Evolutionary conservation across 2,888 invertebrate species (phyloP).

Genomic region (Sepioteuthis lessoniana): DNA sequence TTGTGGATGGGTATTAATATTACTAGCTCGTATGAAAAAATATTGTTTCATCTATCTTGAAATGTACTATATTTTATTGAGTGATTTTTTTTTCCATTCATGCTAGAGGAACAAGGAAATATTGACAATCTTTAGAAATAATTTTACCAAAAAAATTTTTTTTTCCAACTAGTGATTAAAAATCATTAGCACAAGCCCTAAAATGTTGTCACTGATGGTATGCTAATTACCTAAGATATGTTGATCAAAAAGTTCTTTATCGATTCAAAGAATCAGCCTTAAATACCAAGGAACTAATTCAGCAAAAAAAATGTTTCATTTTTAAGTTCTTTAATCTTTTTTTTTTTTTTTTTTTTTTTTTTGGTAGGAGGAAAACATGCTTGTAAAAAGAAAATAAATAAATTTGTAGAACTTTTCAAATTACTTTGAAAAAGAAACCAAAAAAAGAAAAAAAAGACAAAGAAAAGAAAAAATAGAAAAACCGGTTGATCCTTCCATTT

Average conservation of each 20-base stretch:
- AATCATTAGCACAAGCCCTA: not conserved
- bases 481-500: not conserved
- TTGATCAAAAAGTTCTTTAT: constrained; percentile 33
- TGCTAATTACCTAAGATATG: not conserved
- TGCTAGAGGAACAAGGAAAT: too few species aligned
- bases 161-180: not conserved
- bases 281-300: not conserved
- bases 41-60: too few species aligned
- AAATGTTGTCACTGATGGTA: not conserved
- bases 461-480: not conserved
- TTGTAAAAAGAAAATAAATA: not conserved
- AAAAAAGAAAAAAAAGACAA: too few species aligned
- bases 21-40: too few species aligned
- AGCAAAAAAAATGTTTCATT: not conserved
- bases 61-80: too few species aligned
- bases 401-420: not conserved
- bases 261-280: not conserved
- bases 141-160: too few species aligned
- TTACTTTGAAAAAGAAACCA: not conserved
- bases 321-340: not conserved
- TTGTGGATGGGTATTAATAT: too few species aligned
- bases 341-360: not conserved
- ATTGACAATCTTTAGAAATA: too few species aligned
- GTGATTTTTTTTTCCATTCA: too few species aligned
- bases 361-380: not conserved